Percentiles rank a stretch among this genome's conserved stretches.
phyloP scores from a whole-genome alignment of 30 jellyfish, hydroid and myxozoan genomes.

The Rhopilema esculentum region DNA sequence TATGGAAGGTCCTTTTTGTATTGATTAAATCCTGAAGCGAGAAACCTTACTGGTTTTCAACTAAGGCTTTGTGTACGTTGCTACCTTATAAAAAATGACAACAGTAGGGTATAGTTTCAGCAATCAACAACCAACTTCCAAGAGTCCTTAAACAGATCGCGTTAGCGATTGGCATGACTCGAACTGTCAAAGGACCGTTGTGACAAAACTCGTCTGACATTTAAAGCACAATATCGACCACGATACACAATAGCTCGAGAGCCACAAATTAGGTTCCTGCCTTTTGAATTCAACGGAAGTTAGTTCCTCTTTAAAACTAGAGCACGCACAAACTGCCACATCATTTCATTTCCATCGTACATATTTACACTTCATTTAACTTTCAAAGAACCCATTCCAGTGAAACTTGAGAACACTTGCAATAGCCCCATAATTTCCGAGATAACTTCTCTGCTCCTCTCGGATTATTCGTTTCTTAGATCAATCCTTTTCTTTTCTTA shows the following conservation, averaged over 20 bases:
- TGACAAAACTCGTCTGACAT: background rate
- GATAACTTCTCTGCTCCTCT: constrained; percentile 89
- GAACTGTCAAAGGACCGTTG: too few relatives aligned
- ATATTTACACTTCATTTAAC: background rate
- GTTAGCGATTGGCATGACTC: too few relatives aligned
- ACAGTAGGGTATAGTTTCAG: too few relatives aligned
- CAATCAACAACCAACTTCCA: too few relatives aligned
- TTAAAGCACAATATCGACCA: background rate
- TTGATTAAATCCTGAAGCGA: too few relatives aligned
- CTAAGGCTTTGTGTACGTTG: too few relatives aligned
- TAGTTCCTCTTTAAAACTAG: background rate
- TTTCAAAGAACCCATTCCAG: background rate
- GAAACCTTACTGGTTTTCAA: too few relatives aligned
- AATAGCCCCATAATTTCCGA: background rate
- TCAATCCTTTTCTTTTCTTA: constrained; percentile 91
- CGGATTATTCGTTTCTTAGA: too few relatives aligned
- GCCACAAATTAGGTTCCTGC: background rate
- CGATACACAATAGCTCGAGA: background rate
- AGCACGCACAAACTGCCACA: background rate
- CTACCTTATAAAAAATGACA: too few relatives aligned
- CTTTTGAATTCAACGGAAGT: background rate
- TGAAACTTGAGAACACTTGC: background rate
- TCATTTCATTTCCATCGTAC: background rate
- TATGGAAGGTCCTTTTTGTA: background rate
- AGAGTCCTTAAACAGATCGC: too few relatives aligned